Conservation (phyloP, 2,888 invertebrate species). For the Hemicrepidius hirtus region DNA sequence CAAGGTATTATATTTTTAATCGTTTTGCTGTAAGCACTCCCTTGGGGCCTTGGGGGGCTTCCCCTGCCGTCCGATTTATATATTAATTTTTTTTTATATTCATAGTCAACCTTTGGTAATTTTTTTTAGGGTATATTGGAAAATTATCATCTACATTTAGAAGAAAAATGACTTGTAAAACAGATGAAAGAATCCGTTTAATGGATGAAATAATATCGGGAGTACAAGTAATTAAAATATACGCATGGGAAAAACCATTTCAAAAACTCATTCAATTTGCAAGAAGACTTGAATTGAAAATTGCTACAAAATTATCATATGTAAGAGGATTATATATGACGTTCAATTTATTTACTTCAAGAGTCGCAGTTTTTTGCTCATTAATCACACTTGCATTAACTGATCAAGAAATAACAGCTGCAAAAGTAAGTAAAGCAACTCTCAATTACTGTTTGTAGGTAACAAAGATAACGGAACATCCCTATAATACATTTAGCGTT, state of each 20-base stretch:
- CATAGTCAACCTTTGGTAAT: no score
- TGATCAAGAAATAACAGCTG: slow-evolving; percentile 81
- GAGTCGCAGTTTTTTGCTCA: slow-evolving; percentile 85
- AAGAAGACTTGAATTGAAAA: slow-evolving; percentile 74
- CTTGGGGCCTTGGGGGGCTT: no score
- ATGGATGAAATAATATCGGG: slow-evolving; percentile 97
- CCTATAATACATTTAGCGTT: no score
- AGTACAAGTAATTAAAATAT: slow-evolving; percentile 90
- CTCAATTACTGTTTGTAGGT: not conserved
- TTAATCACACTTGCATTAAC: slow-evolving; percentile 82
- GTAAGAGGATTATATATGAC: slow-evolving; percentile 82
- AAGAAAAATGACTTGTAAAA: slow-evolving; percentile 86
- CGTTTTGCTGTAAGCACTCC: no score
- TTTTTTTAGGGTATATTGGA: slow-evolving; percentile 77
- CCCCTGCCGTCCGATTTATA: no score
- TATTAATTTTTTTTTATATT: no score
- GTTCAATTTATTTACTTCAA: slow-evolving; percentile 87
- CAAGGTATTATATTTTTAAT: no score
- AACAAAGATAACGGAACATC: no score
- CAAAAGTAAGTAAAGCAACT: slow-evolving; percentile 74
- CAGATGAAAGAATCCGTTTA: slow-evolving; percentile 91
- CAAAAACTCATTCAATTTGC: slow-evolving; percentile 77
- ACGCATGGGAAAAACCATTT: slow-evolving; percentile 84
- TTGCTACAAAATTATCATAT: slow-evolving; percentile 78
- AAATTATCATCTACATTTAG: slow-evolving; percentile 80